These are phyloP conservation scores for Psittacus erithacus DNA, from an alignment of 2,113 vertebrate genomes.

Conservation along the genomic window DNA sequence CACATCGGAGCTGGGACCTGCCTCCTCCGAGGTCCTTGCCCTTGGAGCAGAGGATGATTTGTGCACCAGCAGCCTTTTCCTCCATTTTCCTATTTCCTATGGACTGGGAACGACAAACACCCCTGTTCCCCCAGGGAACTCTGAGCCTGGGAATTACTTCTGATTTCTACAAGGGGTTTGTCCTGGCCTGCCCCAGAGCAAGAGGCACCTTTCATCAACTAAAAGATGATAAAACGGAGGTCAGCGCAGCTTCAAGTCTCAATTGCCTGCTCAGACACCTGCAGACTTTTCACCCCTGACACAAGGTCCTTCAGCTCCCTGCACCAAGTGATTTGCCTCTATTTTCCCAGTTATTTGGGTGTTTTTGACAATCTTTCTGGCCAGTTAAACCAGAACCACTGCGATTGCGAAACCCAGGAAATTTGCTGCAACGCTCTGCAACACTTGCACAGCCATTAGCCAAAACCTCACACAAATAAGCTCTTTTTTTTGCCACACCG, in stretches of 20 bases:
- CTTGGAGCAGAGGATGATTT: background rate
- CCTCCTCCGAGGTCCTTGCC: background rate
- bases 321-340: background rate
- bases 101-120: background rate
- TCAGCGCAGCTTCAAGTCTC: background rate
- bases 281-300: background rate
- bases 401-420: constrained; percentile 65
- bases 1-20: fast-evolving
- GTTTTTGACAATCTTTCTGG: constrained; percentile 34
- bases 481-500: constrained; percentile 21
- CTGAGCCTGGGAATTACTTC: background rate
- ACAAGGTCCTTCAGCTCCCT: background rate
- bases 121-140: background rate
- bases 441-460: constrained; percentile 45
- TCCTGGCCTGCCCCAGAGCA: background rate
- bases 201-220: background rate
- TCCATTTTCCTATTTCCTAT: background rate
- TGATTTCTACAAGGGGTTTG: background rate
- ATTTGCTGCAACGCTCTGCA: constrained; percentile 54
- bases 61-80: background rate
- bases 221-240: background rate
- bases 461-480: constrained; percentile 56
- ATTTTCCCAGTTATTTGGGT: background rate
- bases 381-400: constrained; percentile 49
- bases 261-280: background rate